These are phyloP conservation scores for Regulus satrapa DNA, from an alignment of 2,113 vertebrate genomes.

Conservation along the genomic window DNA sequence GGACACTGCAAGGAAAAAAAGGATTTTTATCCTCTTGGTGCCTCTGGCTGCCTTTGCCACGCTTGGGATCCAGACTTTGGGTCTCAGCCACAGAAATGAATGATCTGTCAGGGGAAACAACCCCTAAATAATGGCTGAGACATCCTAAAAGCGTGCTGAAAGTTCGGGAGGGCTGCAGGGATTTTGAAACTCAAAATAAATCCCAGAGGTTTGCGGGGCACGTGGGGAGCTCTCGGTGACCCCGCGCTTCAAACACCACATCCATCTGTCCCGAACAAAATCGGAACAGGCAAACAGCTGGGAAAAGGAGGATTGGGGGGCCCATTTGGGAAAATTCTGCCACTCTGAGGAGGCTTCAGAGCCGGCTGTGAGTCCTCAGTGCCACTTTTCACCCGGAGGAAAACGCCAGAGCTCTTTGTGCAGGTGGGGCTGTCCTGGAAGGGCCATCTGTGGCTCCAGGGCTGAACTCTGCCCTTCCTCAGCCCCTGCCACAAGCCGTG, in stretches of 20 bases:
- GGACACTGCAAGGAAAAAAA: accelerated
- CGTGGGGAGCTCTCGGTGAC: accelerated
- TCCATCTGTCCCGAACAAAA: accelerated
- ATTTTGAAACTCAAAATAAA: background rate
- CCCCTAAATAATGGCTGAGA: background rate
- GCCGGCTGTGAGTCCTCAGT: accelerated
- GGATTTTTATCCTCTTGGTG: background rate
- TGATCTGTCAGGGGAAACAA: background rate
- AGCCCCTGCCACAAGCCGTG: background rate
- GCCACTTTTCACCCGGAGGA: accelerated
- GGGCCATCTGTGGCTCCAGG: background rate
- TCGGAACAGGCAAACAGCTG: accelerated
- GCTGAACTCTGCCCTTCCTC: background rate
- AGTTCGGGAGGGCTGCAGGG: background rate
- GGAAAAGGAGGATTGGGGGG: background rate
- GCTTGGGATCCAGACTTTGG: background rate
- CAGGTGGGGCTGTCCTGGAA: background rate
- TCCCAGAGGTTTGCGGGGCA: background rate
- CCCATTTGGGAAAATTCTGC: background rate
- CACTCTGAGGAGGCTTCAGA: background rate
- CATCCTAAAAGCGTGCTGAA: background rate
- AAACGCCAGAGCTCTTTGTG: background rate
- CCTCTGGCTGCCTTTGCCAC: background rate
- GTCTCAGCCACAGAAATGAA: background rate
- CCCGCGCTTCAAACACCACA: background rate